Evolutionary conservation across 2,113 vertebrate genomes (phyloP).

Genomic region (Proteles cristata): DNA sequence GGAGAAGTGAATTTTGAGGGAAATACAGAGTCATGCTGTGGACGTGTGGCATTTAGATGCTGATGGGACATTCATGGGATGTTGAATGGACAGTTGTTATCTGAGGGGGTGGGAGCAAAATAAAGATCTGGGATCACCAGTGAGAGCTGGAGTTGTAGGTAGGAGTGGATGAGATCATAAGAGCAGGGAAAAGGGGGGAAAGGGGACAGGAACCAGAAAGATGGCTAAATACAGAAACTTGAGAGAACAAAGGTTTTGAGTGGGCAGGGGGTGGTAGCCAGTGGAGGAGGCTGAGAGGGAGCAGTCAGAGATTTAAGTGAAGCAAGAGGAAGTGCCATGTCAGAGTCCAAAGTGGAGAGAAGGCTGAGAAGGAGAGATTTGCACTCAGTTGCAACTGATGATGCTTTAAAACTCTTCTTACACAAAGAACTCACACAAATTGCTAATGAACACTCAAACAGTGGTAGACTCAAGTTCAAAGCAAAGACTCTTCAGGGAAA

Average conservation of each 20-base stretch:
- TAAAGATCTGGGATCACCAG: not conserved
- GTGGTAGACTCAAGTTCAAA: constrained; percentile 9
- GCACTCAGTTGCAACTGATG: fast-evolving
- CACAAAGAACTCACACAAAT: not conserved
- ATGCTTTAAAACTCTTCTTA: not conserved
- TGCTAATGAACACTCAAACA: not conserved
- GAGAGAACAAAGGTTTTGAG: not conserved
- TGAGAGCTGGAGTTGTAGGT: not conserved
- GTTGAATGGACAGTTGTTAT: not conserved
- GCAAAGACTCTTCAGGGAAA: constrained; percentile 9
- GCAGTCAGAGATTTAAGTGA: not conserved
- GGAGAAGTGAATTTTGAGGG: not conserved
- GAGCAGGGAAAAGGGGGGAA: not conserved
- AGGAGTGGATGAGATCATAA: not conserved
- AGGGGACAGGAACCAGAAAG: not conserved
- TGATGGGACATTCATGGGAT: not conserved
- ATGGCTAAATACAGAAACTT: not conserved
- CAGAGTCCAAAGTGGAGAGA: not conserved
- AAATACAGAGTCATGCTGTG: not conserved
- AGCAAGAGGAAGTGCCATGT: not conserved
- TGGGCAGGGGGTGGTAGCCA: not conserved
- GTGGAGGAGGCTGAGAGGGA: not conserved
- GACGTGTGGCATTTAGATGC: not conserved
- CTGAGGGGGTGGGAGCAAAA: not conserved
- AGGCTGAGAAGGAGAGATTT: not conserved